Evolutionary conservation across 1,140 invertebrate genomes (phyloP), one percentile per base, ranked within the genome.

Genomic region (Lucilia sericata): DNA sequence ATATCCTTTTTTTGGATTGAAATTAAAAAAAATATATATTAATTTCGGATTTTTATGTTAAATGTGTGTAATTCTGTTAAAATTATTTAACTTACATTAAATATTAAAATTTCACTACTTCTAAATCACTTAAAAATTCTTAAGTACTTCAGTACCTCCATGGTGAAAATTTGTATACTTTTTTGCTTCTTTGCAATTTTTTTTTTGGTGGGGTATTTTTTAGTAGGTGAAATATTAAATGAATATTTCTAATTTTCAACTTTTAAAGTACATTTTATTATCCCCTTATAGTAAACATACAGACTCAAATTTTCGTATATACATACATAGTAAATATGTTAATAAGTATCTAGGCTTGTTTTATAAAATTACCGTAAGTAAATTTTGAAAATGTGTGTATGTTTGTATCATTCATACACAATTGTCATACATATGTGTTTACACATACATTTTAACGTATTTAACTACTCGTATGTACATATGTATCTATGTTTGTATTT

Each of bases 181-280:
- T 21, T 5, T 70, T 25, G 0, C 21, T 70, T 70, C 12, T 8
- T 21, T 70, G n/a, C 25, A 21, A 70, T n/a, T 60, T 60, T 60
- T 60, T 60, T 60, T 60, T 60, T 80, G 47, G 47, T 80, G 19
- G 17, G 21, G 47, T 80, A 80, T 80, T 80, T 80, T 51, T 19
- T 13, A 80, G 47, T 80, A 80, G 76, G 76, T 30, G 42, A n/a
- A 80, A 80, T 80, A 25, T 51, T 80, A 80, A 80, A 49, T 25
- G 19, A 80, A 78, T 47, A 19, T 49, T 80, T 80, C 8, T 80
- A 51, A 21, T 80, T 30, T 80, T 51, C 19, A 25, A 51, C 13
- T 1, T 55, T 12, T 17, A 55, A 55, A 55, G 51, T 55, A 55
- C 14, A 7, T 55, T 55, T 17, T n/a, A 55, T 55, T 55, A n/a